phyloP scores from a whole-genome alignment of 2,113 vertebrate genomes.

The Glaucomys volans region DNA sequence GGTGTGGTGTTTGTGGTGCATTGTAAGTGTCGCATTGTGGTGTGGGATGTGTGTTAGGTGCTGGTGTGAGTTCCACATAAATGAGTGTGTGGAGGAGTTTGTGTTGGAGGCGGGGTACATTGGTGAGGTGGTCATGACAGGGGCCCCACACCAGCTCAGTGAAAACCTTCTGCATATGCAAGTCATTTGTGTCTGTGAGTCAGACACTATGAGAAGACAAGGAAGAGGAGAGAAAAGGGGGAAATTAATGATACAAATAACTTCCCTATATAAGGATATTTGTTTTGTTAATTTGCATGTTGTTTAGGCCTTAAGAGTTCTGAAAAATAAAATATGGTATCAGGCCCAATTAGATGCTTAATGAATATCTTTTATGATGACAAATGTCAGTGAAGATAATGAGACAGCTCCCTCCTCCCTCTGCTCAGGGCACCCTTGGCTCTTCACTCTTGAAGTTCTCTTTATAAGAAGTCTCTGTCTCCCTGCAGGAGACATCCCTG shows the following conservation, averaged over 20 bases:
- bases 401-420: neutral
- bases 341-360: constrained; percentile 51
- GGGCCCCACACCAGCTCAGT: neutral
- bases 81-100: too few species aligned
- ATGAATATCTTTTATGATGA: constrained; percentile 14
- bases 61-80: neutral
- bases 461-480: neutral
- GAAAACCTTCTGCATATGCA: neutral
- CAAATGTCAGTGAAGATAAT: neutral
- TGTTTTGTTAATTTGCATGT: neutral
- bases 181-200: neutral
- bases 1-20: neutral
- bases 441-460: neutral
- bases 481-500: neutral
- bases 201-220: neutral
- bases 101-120: neutral
- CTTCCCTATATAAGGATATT: neutral
- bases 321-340: neutral
- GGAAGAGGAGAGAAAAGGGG: neutral
- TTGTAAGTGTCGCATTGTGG: neutral
- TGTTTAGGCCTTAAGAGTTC: neutral
- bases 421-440: accelerated
- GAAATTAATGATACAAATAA: neutral
- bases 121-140: neutral
- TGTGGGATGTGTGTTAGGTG: neutral